Base-by-base conservation (phyloP, 1,140 invertebrate species). In the Araneus ventricosus region DNA sequence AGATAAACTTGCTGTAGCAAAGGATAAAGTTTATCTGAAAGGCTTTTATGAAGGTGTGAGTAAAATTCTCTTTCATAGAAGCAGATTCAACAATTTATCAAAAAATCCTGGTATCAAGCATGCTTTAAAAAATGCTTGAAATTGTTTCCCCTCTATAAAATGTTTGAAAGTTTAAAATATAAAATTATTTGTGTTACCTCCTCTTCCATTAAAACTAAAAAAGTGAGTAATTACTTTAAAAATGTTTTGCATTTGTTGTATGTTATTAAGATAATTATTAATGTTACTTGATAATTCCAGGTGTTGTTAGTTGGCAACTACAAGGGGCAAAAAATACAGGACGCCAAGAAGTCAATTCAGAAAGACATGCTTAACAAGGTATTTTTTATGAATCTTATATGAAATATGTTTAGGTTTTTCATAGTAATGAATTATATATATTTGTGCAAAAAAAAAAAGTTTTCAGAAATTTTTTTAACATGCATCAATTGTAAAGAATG, bases 21-120 rank as follows among this genome's bases (percentile, higher is more conserved):
- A 99, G 95, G 99, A 99, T 95, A 97, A 95, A 94, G 97, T 99
- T 67, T 99, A 99, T 95, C 95, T 99, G 5, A 99, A 99, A 96
- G 99, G 99, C 91, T 99, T 99, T 96, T 99, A 99, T 95, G 98
- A 99, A 95, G 96, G 96, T 82, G 96, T 96, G 90, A 95, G 95
- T 95, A 87, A 63, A 57, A 75, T 27, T 39, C 75, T 79, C 45
- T 39, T 14, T 70, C 88, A 22, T 24, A 22, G 8, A 59, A 59
- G 20, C 24, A 20, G 24, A 59, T 59, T 59, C 57, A 59, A n/a
- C n/a, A n/a, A n/a, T n/a, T n/a, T n/a, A n/a, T n/a, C n/a, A n/a
- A n/a, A n/a, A n/a, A n/a, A n/a, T 52, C 8, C 10, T 52, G 45
- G 14, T 52, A 2, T 14, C 45, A 52, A 52, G 1, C 10, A 52